Conservation (phyloP, 2,888 invertebrate genomes). For the Mimachlamys varia region DNA sequence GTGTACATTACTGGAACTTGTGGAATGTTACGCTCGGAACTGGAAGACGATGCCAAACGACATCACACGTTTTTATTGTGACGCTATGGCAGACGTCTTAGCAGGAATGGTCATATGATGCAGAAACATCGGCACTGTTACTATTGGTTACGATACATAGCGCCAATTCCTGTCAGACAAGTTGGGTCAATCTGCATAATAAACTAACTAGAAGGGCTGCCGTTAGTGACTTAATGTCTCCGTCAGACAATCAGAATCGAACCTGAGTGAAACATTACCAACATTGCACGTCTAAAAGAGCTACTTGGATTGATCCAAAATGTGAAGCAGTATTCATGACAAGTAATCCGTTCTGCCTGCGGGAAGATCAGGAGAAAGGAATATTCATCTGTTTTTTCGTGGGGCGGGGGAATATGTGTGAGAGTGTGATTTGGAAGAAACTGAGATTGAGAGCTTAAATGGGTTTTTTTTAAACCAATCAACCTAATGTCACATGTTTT, state of each 20-base stretch:
- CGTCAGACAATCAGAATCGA: background rate
- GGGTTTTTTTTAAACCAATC: no score
- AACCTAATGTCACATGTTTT: no score
- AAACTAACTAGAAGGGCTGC: background rate
- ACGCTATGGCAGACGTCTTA: constrained; percentile 70
- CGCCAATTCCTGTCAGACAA: background rate
- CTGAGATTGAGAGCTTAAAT: background rate
- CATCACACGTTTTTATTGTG: constrained; percentile 71
- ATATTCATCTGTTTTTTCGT: background rate
- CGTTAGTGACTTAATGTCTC: no score
- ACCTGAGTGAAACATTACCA: background rate
- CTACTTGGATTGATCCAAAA: background rate
- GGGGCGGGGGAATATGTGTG: background rate
- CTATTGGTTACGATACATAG: background rate
- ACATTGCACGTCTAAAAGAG: background rate
- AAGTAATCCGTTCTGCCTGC: background rate
- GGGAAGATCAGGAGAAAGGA: background rate
- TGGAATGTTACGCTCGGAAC: constrained; percentile 67
- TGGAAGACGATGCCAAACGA: constrained; percentile 72
- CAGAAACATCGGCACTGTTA: background rate
- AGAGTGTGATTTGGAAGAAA: background rate
- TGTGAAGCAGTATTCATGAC: background rate
- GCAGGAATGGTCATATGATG: constrained; percentile 60
- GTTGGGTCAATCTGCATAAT: background rate
- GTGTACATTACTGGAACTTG: constrained; percentile 69